A percentile compares a stretch with the other conserved stretches of the same genome.
Evolutionary conservation across 2,113 vertebrate species (phyloP).

Genomic region (Lipotes vexillifer): DNA sequence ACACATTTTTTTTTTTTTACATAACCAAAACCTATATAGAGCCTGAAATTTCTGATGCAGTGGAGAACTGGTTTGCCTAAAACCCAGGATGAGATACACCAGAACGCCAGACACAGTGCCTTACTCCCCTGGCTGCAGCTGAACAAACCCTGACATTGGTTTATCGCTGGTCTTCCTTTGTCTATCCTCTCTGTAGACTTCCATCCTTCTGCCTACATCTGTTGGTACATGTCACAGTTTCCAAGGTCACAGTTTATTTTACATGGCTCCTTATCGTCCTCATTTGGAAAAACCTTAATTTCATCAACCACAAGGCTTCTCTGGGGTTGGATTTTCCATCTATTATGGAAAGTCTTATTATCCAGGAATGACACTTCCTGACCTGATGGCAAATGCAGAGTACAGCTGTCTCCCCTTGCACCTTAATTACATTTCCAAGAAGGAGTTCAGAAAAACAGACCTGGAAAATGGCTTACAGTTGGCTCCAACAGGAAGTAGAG

Average conservation of each 20-base stretch:
- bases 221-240: not conserved
- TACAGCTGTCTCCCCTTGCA: not conserved
- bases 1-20: not conserved
- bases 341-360: not conserved
- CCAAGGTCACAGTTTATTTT: slow-evolving; percentile 11
- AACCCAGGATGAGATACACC: not conserved
- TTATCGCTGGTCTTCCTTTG: not conserved
- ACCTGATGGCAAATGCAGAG: not conserved
- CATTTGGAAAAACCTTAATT: slow-evolving; percentile 14
- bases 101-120: not conserved
- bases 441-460: not conserved
- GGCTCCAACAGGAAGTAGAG: not conserved
- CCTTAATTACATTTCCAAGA: slow-evolving; percentile 8
- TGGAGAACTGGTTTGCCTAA: not conserved
- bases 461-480: not conserved
- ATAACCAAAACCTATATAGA: not conserved
- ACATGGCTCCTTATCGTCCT: not conserved
- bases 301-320: not conserved
- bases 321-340: not conserved
- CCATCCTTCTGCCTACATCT: not conserved
- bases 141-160: not conserved
- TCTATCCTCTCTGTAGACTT: not conserved
- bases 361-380: not conserved
- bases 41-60: not conserved
- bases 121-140: not conserved